Evolutionary conservation across 2,888 invertebrate species (phyloP), one percentile per base, ranked within the genome.

Genomic region (Malacosoma neustria): DNA sequence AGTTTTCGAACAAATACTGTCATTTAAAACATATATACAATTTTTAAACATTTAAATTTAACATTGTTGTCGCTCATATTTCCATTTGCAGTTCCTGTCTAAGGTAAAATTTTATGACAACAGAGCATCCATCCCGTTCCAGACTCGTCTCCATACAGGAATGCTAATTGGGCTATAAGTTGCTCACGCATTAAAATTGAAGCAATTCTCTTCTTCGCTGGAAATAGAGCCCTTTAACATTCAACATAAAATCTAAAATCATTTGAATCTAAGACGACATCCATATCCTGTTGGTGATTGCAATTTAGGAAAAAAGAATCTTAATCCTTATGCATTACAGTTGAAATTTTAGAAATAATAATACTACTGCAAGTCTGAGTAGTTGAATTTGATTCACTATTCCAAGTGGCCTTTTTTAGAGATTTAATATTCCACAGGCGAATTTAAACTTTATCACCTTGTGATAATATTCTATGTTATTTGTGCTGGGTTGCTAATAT

Each of bases 361-460:
- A 45, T 39, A 43, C 5, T 9, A 4, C 22, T 22, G 5, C 5
- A 22, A 49, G 63, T 60, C 61, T 54, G 61, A 60, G 62, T 59
- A 65, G 59, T 68, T 71, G 66, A 66, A 66, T 59, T 62, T 54
- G 55, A 58, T 65, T 63, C 59, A 61, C 59, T 61, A 63, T 59
- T 53, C 54, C 54, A 57, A 40, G 52, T 61, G 57, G 58, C 64
- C 65, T 61, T 69, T 63, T 67, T 57, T 57, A 59, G 62, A 57
- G 51, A 46, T 53, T 46, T 49, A 47, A 41, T 45, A 39, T 45
- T 31, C 12, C 45, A 45, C 51, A 36, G 43, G 47, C 40, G 14
- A 33, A 36, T 40, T 42, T 7, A 37, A 34, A 38, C 47, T 44
- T 56, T 57, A 46, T 36, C 41, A 2, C 2, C 29, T 35, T 40